phyloP scores from a whole-genome alignment of 2,113 vertebrate genomes.

The Gorilla gorilla region DNA sequence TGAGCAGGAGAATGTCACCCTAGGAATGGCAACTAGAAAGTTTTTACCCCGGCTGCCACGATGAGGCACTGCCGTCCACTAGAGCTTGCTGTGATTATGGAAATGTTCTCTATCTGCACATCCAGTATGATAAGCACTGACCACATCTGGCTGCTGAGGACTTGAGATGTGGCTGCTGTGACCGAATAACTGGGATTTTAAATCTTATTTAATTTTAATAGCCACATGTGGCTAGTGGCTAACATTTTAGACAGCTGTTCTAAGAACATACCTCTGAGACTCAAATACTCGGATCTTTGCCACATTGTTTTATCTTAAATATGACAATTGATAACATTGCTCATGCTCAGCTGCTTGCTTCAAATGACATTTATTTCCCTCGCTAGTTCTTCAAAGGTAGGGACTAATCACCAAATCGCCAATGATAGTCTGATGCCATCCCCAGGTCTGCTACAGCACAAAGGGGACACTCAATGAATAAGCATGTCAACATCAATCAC shows the following conservation, averaged over 20 bases:
- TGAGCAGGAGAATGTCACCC: not conserved
- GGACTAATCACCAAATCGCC: not conserved
- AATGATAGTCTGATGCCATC: not conserved
- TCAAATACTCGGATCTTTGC: not conserved
- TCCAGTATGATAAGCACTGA: not conserved
- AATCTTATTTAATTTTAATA: not conserved
- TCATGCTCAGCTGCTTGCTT: not conserved
- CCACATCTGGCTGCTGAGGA: not conserved
- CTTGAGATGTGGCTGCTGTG: not conserved
- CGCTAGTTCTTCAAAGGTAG: not conserved
- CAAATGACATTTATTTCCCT: not conserved
- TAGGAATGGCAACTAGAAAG: not conserved
- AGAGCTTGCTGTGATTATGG: not conserved
- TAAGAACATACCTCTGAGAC: not conserved
- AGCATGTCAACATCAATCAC: not conserved
- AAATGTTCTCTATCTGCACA: not conserved
- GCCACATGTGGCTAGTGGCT: not conserved
- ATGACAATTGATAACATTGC: not conserved
- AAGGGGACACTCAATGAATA: not conserved
- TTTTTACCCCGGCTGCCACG: not conserved
- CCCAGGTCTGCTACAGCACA: not conserved
- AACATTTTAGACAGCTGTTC: not conserved
- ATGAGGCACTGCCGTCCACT: no score
- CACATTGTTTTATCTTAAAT: conserved; percentile 1
- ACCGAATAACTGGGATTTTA: not conserved